Percentiles rank a stretch among this genome's conserved stretches.
These are phyloP conservation scores for Sebastes iracundus DNA, from an alignment of 2,797 vertebrate genomes.

Conservation along the genomic window DNA sequence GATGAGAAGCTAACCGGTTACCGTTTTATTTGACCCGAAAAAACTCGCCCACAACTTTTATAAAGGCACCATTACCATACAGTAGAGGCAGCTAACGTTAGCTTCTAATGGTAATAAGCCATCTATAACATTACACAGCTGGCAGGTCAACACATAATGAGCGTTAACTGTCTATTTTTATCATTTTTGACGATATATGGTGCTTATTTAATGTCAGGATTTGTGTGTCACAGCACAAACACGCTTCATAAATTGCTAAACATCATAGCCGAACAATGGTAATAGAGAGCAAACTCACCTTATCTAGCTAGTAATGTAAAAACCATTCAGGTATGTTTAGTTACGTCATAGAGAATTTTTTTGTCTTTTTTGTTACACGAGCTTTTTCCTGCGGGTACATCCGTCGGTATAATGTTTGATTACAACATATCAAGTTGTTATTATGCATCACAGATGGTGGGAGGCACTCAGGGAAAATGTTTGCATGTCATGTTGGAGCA, in stretches of 20 bases:
- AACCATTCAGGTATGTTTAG: too few relatives aligned
- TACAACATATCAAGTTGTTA: not conserved
- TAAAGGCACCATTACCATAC: slow-evolving; percentile 36
- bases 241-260: not conserved
- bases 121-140: slow-evolving; percentile 17
- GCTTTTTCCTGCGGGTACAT: not conserved
- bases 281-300: not conserved
- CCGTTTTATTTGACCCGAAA: slow-evolving; percentile 4
- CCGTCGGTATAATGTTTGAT: not conserved
- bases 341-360: too few relatives aligned
- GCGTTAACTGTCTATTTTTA: not conserved
- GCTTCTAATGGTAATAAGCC: slow-evolving; percentile 36
- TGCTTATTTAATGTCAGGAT: not conserved
- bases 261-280: not conserved
- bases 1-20: not conserved
- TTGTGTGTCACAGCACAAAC: not conserved
- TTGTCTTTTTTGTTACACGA: not conserved
- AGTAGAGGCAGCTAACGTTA: slow-evolving; percentile 59
- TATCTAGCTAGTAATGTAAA: too few relatives aligned
- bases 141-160: not conserved
- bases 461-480: not conserved
- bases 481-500: slow-evolving; percentile 48
- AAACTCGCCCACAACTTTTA: slow-evolving; percentile 74
- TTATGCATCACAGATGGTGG: not conserved
- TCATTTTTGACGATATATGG: not conserved